A percentile compares a stretch with the other conserved stretches of the same genome.
Evolutionary conservation across 2,888 invertebrate genomes (phyloP).

Genomic region (Zaprionus lineosus): DNA sequence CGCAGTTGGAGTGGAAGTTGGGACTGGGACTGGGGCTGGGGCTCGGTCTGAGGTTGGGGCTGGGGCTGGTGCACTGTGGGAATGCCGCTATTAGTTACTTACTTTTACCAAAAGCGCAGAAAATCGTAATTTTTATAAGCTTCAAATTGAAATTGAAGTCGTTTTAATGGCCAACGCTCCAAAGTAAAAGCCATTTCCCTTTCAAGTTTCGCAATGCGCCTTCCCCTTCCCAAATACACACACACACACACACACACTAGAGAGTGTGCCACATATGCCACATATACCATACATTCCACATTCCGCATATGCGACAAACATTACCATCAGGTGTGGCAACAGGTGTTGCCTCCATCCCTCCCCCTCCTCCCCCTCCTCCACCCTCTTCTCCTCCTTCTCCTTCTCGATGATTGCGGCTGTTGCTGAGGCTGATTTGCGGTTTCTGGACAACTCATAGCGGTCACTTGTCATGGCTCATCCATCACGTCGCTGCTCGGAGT

Average conservation of each 20-base stretch:
- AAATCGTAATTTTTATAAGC: conserved; percentile 67
- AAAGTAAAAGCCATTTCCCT: conserved; percentile 74
- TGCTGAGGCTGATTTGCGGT: conserved; percentile 3
- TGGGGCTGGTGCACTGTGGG: conserved; percentile 45
- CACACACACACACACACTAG: too few species aligned
- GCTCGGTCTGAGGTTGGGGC: too few species aligned
- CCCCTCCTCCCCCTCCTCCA: too few species aligned
- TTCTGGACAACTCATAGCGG: neutral
- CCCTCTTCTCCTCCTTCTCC: too few species aligned
- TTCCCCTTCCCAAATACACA: neutral
- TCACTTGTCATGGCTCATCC: conserved; percentile 18
- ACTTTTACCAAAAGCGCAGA: conserved; percentile 61
- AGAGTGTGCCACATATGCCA: conserved; percentile 4
- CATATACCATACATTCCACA: too few species aligned
- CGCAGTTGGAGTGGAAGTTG: too few species aligned
- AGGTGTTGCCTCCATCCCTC: conserved; percentile 31
- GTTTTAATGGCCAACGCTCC: conserved; percentile 30
- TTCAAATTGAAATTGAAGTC: conserved; percentile 69
- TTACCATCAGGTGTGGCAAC: conserved; percentile 21
- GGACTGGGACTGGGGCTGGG: conserved; percentile 10
- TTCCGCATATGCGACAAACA: neutral
- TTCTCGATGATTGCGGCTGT: too few species aligned
- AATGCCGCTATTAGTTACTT: conserved; percentile 24
- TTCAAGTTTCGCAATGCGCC: conserved; percentile 49
- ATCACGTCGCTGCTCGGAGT: conserved; percentile 19